Conservation (phyloP, 2,797 vertebrate genomes). For the Helostoma temminkii region DNA sequence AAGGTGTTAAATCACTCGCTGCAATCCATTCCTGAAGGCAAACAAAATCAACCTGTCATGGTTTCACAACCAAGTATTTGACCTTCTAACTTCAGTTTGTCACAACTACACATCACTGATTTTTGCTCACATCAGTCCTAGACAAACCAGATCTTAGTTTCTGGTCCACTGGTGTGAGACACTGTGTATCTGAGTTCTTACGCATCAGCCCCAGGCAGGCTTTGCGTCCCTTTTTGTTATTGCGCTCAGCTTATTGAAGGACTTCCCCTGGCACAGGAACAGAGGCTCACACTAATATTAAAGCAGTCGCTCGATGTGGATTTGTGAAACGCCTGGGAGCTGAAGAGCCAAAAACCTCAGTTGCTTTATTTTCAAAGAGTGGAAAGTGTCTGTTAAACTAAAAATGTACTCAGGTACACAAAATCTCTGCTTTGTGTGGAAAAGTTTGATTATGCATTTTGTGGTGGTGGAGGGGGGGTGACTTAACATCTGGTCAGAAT, state of each 20-base stretch:
- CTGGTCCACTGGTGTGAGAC: constrained; percentile 34
- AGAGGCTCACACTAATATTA: constrained; percentile 64
- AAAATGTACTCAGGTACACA: no score
- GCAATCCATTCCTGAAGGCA: constrained; percentile 15
- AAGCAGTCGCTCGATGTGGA: constrained; percentile 60
- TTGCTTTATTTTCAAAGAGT: constrained; percentile 28
- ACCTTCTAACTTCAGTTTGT: constrained; percentile 17
- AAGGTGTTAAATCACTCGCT: constrained; percentile 39
- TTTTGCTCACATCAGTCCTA: constrained; percentile 10
- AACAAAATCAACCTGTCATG: constrained; percentile 1
- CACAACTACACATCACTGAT: background rate
- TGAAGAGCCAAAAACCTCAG: constrained; percentile 43
- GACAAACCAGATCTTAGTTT: constrained; percentile 26
- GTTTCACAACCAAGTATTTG: constrained; percentile 12
- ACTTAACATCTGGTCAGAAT: background rate
- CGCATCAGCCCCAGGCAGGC: constrained; percentile 34
- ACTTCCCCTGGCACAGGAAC: constrained; percentile 64
- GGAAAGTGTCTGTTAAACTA: constrained; percentile 6
- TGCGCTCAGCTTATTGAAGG: constrained; percentile 58
- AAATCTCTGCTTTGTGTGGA: no score
- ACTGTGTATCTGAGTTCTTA: constrained; percentile 8
- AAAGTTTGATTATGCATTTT: no score
- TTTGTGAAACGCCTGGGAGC: constrained; percentile 53
- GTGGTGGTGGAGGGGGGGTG: no score
- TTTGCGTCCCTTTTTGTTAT: constrained; percentile 37